A percentile compares a stretch with the other conserved stretches of the same genome.
phyloP scores from a whole-genome alignment of 2,888 invertebrate species.

The Patella depressa region DNA sequence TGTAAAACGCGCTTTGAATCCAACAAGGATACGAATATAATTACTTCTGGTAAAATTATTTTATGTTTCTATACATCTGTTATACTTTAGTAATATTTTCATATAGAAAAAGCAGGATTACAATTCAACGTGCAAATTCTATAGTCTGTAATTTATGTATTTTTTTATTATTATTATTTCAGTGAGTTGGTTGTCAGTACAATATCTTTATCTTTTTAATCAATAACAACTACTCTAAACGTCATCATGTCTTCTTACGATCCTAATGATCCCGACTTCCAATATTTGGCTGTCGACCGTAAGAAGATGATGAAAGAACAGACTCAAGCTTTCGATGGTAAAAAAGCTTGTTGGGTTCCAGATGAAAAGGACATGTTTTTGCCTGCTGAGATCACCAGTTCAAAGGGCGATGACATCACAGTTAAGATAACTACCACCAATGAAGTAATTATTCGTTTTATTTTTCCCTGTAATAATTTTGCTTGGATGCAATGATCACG shows the following conservation, averaged over 20 bases:
- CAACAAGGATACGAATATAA: too few relatives aligned
- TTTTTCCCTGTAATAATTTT: too few relatives aligned
- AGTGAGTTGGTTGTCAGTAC: constrained; percentile 1
- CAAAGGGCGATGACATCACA: constrained; percentile 3
- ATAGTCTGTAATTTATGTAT: too few relatives aligned
- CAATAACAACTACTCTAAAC: too few relatives aligned
- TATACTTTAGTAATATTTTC: too few relatives aligned
- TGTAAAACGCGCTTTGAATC: too few relatives aligned
- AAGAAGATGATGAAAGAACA: constrained; percentile 8
- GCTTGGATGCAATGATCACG: too few relatives aligned
- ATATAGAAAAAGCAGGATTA: too few relatives aligned
- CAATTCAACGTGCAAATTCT: too few relatives aligned
- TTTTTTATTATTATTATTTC: background rate
- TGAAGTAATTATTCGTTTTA: background rate
- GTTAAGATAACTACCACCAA: background rate
- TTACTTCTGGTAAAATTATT: too few relatives aligned
- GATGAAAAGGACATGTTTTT: background rate
- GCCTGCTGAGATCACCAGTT: background rate
- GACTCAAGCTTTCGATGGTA: constrained; percentile 9
- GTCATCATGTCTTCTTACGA: background rate
- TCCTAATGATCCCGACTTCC: background rate
- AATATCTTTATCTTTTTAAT: too few relatives aligned
- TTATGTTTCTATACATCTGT: too few relatives aligned
- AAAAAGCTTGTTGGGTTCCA: constrained; percentile 10
- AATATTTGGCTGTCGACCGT: constrained; percentile 5